Evolutionary conservation across 2,113 vertebrate species (phyloP).

Genomic region (Tricholaema leucomelas): DNA sequence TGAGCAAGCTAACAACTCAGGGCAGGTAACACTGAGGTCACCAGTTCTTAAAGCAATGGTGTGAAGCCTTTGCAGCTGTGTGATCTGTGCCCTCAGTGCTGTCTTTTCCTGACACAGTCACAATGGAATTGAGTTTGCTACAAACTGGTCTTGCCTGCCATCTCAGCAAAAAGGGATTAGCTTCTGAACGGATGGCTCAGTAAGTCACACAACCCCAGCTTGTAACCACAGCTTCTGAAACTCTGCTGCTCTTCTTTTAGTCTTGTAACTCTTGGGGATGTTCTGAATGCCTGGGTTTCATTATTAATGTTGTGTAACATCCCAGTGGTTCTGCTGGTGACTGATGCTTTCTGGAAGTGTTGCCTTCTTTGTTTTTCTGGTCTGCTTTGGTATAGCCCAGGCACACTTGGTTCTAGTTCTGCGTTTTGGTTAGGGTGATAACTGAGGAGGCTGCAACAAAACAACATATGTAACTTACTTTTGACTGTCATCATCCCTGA

Average conservation of each 20-base stretch:
- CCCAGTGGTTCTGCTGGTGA: not conserved
- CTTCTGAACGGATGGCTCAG: not conserved
- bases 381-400: not conserved
- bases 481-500: not conserved
- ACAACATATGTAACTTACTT: not conserved
- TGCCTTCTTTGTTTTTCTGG: not conserved
- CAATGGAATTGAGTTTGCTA: not conserved
- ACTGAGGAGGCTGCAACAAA: not conserved
- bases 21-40: not conserved
- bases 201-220: not conserved
- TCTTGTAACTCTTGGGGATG: not conserved
- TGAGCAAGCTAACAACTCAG: not conserved
- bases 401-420: accelerated
- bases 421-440: not conserved
- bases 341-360: not conserved
- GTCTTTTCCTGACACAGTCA: not conserved
- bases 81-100: not conserved
- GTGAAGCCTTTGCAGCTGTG: not conserved
- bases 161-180: not conserved
- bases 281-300: not conserved
- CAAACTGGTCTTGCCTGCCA: not conserved
- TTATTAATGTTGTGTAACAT: not conserved
- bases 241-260: not conserved
- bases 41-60: not conserved
- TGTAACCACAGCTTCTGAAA: not conserved